These are phyloP conservation scores for Cheilosia urbana DNA, from an alignment of 2,888 invertebrate species.

Conservation along the genomic window DNA sequence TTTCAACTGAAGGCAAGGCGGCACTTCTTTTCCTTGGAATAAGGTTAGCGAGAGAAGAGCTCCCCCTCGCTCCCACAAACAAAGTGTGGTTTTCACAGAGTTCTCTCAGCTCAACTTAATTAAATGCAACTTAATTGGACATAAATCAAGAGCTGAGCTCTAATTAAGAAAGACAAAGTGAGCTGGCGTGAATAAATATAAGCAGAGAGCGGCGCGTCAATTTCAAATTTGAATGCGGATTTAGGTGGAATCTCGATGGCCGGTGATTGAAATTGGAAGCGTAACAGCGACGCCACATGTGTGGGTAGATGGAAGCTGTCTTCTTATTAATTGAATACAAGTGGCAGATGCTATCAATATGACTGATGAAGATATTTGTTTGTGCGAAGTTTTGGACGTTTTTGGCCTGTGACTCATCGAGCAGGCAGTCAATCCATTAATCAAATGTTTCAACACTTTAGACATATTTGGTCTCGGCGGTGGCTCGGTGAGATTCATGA, in stretches of 20 bases:
- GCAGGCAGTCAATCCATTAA: neutral
- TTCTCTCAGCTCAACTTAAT: constrained; percentile 49
- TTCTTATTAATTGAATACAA: constrained; percentile 58
- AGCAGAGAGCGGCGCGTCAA: constrained; percentile 49
- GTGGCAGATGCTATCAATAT: constrained; percentile 49
- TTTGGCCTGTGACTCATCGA: constrained; percentile 3
- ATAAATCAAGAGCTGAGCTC: constrained; percentile 66
- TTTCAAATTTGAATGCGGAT: constrained; percentile 53
- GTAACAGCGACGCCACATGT: constrained; percentile 38
- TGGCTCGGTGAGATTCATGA: too few relatives aligned
- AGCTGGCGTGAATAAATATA: constrained; percentile 61
- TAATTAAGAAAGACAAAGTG: constrained; percentile 68
- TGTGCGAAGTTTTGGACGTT: neutral
- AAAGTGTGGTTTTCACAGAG: constrained; percentile 52
- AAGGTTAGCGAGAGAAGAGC: constrained; percentile 2
- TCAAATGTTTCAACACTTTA: neutral
- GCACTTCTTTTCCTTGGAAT: constrained; percentile 44
- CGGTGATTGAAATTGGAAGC: constrained; percentile 16
- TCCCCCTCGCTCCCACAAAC: neutral
- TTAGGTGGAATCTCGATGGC: constrained; percentile 23
- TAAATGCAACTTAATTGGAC: constrained; percentile 64
- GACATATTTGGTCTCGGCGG: neutral
- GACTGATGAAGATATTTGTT: constrained; percentile 52
- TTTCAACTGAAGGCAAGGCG: constrained; percentile 30
- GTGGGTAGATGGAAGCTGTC: constrained; percentile 50